Evolutionary conservation across 2,113 vertebrate species (phyloP), one percentile per base, ranked within the genome.

Genomic region (Entelurus aequoreus): DNA sequence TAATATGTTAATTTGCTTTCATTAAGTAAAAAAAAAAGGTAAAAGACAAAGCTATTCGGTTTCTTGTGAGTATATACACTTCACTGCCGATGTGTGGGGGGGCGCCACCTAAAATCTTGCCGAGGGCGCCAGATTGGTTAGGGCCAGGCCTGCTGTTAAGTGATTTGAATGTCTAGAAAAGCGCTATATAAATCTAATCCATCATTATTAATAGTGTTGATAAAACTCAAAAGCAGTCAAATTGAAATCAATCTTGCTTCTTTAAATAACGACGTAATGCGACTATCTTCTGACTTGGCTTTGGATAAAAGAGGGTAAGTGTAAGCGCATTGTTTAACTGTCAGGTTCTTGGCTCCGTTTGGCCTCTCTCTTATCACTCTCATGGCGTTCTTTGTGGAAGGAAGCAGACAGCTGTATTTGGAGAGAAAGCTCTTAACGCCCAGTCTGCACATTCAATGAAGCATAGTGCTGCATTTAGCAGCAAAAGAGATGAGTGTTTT

Each of bases 181-280:
- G 28, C 28, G 28, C 28, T 28, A 28, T 28, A 28, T 28, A 28
- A 28, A 28, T 28, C 2, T 28, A 28, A 28, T 28, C 28, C 28
- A 28, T 28, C 28, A 28, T 28, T 28, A 28, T 28, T 28, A 74
- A 60, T 35, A 53, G 10, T 47, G 57, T 28, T 65, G 46, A 36
- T 28, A 53, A 65, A 77, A 54, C 51, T 42, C 47, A 46, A 46
- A 46, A 46, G 21, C 16, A 58, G 42, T 42, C 36, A 50, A 19
- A 16, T 42, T 1, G 13, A 57, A 57, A 57, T 44, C 38, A 13
- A 21, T 40, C 10, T 57, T 19, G 19, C 19, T 19, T 57, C 55
- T 40, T 44, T n/a, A 6, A 10, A 57, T 7, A 46, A 44, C 40
- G 44, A 57, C 16, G 40, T 6, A 19, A 44, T 21, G 55, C 38